Evolutionary conservation across 2,113 vertebrate genomes (phyloP), one percentile per base, ranked within the genome.

Genomic region (Propithecus coquereli): DNA sequence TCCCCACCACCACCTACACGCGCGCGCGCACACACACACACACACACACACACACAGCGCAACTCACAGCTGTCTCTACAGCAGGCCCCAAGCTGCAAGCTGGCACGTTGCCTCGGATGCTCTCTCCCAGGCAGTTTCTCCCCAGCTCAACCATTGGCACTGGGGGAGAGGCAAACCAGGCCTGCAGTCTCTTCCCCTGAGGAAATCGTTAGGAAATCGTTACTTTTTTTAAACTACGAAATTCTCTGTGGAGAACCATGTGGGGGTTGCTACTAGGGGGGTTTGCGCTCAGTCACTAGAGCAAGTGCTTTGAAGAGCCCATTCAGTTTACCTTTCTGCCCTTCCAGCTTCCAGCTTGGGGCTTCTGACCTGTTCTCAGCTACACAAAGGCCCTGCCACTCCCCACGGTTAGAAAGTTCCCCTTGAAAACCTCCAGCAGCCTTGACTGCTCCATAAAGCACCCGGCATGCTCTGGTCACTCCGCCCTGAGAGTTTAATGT

Each of bases 401-500:
- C 40, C 37, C 63, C 30, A 27, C 81, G 81, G 79, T 91, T 95
- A 57, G 89, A 87, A 91, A 90, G 73, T 90, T 94, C 84, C 76
- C 92, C 32, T 0, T 47, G 92, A 97, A 95, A 87, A 73, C 68
- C 0, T 52, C 79, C 0, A n/a, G 85, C 50, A 89, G 52, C 94
- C 47, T 23, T 94, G 85, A 52, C 93, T 32, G 6, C 34, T 43
- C 93, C 22, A 65, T 96, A 61, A 96, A 96, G 34, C 93, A 54
- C 77, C 71, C 5, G 12, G 25, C 11, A 0, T 81, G 83, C 73
- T 89, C 73, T 0, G 0, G 63, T 68, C 96, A 95, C 59, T 95
- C 89, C 45, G 37, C 85, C 61, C 54, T 59, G 96, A 93, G 96
- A 94, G 82, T 96, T 98, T 94, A 96, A 85, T 93, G 96, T 71